phyloP scores from a whole-genome alignment of 2,797 vertebrate species.

The Gallinago solitaria region DNA sequence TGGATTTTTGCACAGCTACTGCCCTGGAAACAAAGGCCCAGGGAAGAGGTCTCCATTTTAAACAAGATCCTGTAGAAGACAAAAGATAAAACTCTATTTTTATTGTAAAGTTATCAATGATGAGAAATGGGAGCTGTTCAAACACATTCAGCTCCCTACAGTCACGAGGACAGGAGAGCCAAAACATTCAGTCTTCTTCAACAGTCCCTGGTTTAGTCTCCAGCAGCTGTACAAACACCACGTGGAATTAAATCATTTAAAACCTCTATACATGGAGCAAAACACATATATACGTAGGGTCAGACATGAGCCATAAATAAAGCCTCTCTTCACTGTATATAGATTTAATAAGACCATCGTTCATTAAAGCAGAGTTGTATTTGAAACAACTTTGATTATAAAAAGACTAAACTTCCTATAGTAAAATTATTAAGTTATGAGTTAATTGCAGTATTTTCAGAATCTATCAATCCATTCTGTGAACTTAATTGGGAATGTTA shows the following conservation, averaged over 20 bases:
- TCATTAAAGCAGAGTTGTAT: background rate
- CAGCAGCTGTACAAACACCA: rapidly evolving
- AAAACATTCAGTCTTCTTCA: background rate
- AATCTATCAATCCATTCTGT: background rate
- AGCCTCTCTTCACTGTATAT: background rate
- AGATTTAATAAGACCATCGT: background rate
- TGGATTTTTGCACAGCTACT: background rate
- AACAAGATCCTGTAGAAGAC: background rate
- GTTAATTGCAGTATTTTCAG: background rate
- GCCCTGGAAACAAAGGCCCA: background rate
- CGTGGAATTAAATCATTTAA: rapidly evolving
- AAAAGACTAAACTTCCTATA: background rate
- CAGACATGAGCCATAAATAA: background rate
- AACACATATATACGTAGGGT: background rate
- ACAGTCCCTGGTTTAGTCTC: background rate
- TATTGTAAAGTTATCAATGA: background rate
- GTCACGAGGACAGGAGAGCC: background rate
- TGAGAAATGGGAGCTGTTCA: background rate
- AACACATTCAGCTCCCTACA: background rate
- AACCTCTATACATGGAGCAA: background rate
- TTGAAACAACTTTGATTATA: background rate
- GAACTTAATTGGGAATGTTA: background rate
- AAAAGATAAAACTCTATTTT: background rate
- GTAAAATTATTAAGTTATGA: background rate
- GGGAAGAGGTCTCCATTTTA: background rate